Conservation (phyloP, 2,888 invertebrate genomes). For the Conistra vaccinii region DNA sequence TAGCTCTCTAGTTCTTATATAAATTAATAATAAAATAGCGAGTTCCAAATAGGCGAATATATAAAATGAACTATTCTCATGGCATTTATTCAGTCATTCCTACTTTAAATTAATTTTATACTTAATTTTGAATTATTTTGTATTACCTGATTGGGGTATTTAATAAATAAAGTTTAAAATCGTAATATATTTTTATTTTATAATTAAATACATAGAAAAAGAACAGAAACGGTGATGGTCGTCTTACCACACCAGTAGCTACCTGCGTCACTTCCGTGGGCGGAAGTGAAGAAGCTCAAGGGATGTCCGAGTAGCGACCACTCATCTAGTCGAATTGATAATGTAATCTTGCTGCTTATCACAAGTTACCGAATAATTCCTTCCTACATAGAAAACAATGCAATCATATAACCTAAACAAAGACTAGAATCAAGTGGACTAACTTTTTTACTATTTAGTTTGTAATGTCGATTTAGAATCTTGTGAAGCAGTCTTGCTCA, state of each 20-base stretch:
- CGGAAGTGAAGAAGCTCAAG: conserved; percentile 40
- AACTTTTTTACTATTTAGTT: conserved; percentile 17
- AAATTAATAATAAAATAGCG: conserved; percentile 43
- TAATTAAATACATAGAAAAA: conserved; percentile 1
- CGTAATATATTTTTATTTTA: conserved; percentile 40
- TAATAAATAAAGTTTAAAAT: conserved; percentile 69
- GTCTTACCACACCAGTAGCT: conserved; percentile 23
- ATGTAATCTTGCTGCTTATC: background rate
- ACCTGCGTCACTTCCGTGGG: conserved; percentile 20
- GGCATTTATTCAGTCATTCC: conserved; percentile 86
- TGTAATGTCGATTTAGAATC: background rate
- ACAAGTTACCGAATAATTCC: background rate
- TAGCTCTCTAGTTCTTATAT: conserved; percentile 43
- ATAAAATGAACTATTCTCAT: conserved; percentile 67
- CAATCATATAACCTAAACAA: conserved; percentile 13
- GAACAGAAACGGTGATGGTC: conserved; percentile 9
- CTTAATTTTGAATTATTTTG: conserved; percentile 76
- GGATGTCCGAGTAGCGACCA: conserved; percentile 11
- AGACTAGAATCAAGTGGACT: conserved; percentile 42
- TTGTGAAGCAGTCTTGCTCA: background rate
- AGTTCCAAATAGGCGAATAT: conserved; percentile 48
- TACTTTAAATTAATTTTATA: conserved; percentile 72
- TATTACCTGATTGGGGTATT: conserved; percentile 74
- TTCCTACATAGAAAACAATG: background rate
- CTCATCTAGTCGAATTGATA: conserved; percentile 39